These are phyloP conservation scores for Tamandua tetradactyla DNA, from an alignment of 2,797 vertebrate species.

Conservation along the genomic window DNA sequence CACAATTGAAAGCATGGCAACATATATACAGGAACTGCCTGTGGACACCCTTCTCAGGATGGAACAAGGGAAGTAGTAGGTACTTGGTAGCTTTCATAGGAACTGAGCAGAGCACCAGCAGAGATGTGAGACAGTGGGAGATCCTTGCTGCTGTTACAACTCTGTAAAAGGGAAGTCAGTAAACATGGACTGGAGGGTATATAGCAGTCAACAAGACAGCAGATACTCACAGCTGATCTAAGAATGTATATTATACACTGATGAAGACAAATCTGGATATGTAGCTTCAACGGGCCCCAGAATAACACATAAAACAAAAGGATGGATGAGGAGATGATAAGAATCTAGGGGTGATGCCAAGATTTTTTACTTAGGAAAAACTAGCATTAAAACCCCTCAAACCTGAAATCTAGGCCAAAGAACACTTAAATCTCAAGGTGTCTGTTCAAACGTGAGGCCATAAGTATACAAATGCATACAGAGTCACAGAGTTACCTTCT, in stretches of 20 bases:
- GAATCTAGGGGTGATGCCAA: neutral
- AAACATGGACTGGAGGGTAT: neutral
- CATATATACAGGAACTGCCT: neutral
- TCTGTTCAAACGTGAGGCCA: neutral
- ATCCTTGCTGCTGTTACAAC: neutral
- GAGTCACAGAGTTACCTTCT: neutral
- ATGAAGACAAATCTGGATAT: neutral
- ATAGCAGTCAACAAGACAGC: neutral
- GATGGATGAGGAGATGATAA: neutral
- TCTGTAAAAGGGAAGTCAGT: neutral
- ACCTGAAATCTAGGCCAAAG: neutral
- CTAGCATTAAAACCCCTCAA: neutral
- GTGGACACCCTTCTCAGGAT: neutral
- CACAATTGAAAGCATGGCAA: neutral
- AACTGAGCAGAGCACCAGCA: neutral
- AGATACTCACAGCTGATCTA: neutral
- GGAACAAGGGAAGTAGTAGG: neutral
- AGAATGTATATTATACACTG: rapidly evolving
- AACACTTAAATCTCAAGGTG: neutral
- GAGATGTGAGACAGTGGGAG: neutral
- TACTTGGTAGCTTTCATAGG: neutral
- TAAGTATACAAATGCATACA: rapidly evolving
- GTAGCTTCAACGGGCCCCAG: neutral
- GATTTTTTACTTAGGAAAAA: constrained; percentile 26
- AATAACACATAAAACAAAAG: neutral